Evolutionary conservation across 1,140 invertebrate species (phyloP).

Genomic region (Bombus confusus): DNA sequence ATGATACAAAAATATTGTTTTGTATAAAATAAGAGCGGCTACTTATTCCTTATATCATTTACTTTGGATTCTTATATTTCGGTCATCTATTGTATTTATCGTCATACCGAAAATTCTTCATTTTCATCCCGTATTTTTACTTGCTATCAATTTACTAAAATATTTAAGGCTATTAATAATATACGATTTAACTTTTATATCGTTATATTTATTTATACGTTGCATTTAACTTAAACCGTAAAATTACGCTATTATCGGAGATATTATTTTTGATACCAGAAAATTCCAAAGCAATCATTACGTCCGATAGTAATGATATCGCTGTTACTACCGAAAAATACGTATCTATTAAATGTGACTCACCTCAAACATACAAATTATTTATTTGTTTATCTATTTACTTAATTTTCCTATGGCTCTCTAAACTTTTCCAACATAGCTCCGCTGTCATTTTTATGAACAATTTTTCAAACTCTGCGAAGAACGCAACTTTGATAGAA

Average conservation of each 20-base stretch:
- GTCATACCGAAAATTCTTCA: not conserved
- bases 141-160: not conserved
- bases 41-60: not conserved
- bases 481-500: not conserved
- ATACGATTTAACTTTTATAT: not conserved
- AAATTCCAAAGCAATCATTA: not conserved
- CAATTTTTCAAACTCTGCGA: not conserved
- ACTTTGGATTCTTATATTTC: not conserved
- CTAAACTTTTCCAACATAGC: not conserved
- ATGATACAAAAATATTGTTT: not conserved
- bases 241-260: not conserved
- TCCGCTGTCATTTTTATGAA: not conserved
- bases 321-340: not conserved
- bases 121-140: not conserved
- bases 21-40: not conserved
- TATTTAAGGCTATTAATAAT: not conserved
- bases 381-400: not conserved
- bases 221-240: not conserved
- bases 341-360: too few species aligned
- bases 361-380: not conserved
- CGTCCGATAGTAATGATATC: not conserved
- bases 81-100: not conserved
- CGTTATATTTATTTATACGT: not conserved
- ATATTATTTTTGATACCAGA: not conserved
- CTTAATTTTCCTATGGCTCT: not conserved